A percentile compares a stretch with the other conserved stretches of the same genome.
Evolutionary conservation across 2,113 vertebrate genomes (phyloP).

Genomic region (Laticauda colubrina): DNA sequence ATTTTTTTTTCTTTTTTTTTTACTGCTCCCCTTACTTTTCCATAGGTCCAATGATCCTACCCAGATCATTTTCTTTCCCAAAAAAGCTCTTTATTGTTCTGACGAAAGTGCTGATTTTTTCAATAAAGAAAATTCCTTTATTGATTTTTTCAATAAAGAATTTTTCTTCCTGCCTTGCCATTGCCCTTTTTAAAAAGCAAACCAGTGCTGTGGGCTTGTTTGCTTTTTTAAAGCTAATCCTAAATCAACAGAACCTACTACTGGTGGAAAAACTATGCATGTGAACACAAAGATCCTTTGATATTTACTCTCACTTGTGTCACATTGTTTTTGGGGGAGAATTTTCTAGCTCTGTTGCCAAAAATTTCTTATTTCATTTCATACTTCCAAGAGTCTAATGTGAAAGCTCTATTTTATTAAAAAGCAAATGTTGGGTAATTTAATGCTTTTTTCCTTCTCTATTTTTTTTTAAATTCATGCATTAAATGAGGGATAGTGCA

Average conservation of each 20-base stretch:
- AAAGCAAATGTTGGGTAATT: background rate
- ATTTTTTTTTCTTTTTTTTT: background rate
- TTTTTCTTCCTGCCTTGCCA: background rate
- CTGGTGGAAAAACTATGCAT: background rate
- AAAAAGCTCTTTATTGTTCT: background rate
- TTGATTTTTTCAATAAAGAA: background rate
- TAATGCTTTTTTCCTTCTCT: background rate
- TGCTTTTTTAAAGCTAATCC: background rate
- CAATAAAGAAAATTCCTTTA: background rate
- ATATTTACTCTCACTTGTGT: background rate
- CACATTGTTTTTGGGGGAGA: background rate
- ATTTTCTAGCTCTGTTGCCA: background rate
- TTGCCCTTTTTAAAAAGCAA: background rate
- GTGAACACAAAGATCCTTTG: background rate
- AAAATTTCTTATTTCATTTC: background rate
- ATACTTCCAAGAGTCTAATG: background rate
- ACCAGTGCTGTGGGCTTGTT: background rate
- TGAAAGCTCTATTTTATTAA: background rate
- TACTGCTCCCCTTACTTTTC: background rate
- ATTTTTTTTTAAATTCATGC: background rate
- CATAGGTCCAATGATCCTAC: background rate
- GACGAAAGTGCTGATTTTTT: background rate
- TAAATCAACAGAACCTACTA: background rate
- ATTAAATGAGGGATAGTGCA: background rate
- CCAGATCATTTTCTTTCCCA: background rate